These are phyloP conservation scores for Agapostemon virescens DNA, from an alignment of 2,888 invertebrate genomes.

Conservation along the genomic window DNA sequence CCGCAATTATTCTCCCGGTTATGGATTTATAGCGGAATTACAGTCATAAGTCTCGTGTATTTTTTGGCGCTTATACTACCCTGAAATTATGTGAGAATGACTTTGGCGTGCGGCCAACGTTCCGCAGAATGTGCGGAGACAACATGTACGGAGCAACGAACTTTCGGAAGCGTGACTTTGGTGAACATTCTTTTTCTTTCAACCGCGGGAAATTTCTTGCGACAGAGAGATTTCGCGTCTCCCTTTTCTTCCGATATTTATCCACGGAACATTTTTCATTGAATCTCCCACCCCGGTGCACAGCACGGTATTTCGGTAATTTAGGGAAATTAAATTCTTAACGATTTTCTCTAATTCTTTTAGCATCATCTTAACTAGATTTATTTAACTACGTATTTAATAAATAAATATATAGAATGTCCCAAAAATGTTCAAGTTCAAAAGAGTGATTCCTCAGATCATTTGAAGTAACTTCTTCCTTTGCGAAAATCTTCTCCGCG, in stretches of 20 bases:
- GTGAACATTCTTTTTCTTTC: slow-evolving; percentile 50
- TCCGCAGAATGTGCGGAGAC: slow-evolving; percentile 64
- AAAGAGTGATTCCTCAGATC: too few relatives aligned
- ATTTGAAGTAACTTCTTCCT: too few relatives aligned
- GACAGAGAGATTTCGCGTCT: slow-evolving; percentile 21
- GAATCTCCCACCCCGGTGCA: too few relatives aligned
- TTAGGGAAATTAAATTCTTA: too few relatives aligned
- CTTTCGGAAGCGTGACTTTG: slow-evolving; percentile 61
- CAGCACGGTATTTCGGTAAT: too few relatives aligned
- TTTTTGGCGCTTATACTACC: slow-evolving; percentile 59
- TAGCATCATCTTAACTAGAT: too few relatives aligned
- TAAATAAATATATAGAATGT: too few relatives aligned
- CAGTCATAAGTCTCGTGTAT: slow-evolving; percentile 46
- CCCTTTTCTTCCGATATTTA: not conserved
- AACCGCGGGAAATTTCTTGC: slow-evolving; percentile 43
- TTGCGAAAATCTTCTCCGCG: too few relatives aligned
- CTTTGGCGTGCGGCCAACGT: slow-evolving; percentile 64
- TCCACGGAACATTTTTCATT: not conserved
- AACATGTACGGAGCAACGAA: slow-evolving; percentile 68
- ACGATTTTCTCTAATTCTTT: too few relatives aligned
- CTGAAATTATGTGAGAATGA: slow-evolving; percentile 69
- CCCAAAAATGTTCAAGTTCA: too few relatives aligned
- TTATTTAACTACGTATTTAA: too few relatives aligned
- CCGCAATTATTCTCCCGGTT: slow-evolving; percentile 37
- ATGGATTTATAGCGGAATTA: slow-evolving; percentile 45